Conservation (phyloP, 2,888 invertebrate genomes). For the Trichopoda pennipes region DNA sequence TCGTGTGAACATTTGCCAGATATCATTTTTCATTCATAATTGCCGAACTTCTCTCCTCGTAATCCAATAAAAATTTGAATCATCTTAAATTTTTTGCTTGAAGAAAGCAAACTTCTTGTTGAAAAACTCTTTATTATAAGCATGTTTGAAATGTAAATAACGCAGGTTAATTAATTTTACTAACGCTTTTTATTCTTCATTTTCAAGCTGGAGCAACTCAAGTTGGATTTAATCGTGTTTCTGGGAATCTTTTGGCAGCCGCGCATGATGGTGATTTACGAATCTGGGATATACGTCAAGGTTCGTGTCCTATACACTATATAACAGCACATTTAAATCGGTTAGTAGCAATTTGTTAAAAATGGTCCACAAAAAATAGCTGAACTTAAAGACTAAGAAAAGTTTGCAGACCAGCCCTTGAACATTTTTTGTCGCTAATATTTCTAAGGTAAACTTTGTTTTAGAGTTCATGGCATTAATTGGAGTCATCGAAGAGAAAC, state of each 20-base stretch:
- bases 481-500: slow-evolving; percentile 95
- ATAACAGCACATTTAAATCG: slow-evolving; percentile 92
- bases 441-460: slow-evolving; percentile 65
- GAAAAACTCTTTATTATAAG: too few relatives aligned
- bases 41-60: too few relatives aligned
- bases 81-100: too few relatives aligned
- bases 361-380: not conserved
- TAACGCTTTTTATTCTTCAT: not conserved
- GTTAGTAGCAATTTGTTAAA: slow-evolving; percentile 76
- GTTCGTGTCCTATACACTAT: slow-evolving; percentile 92
- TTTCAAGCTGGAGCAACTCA: slow-evolving; percentile 91
- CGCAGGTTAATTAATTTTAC: too few relatives aligned
- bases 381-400: too few relatives aligned
- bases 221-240: slow-evolving; percentile 95
- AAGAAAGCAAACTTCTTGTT: too few relatives aligned
- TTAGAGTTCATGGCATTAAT: slow-evolving; percentile 94
- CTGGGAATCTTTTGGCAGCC: slow-evolving; percentile 92
- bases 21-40: too few relatives aligned
- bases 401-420: not conserved
- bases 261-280: slow-evolving; percentile 97
- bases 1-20: too few relatives aligned
- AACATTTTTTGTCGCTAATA: not conserved
- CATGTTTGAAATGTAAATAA: too few relatives aligned
- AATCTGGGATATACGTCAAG: slow-evolving; percentile 96
- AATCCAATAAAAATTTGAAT: too few relatives aligned